Conservation (phyloP, 1,140 invertebrate species). For the Leptinotarsa defecta region DNA sequence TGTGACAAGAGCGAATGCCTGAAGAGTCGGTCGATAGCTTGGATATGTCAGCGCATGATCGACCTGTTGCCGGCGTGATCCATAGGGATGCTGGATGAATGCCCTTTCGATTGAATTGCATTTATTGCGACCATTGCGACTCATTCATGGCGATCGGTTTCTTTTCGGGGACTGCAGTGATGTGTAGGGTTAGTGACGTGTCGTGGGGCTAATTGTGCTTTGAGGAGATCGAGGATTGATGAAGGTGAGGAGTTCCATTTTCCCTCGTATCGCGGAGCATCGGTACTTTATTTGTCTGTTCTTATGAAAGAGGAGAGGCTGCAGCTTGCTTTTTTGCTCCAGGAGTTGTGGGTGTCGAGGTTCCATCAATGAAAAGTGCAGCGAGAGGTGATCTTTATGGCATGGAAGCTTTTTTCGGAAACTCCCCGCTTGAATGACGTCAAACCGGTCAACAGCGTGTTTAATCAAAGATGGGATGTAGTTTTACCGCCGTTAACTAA, state of each 20-base stretch:
- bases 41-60: slow-evolving; percentile 36
- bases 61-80: slow-evolving; percentile 44
- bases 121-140: slow-evolving; percentile 15
- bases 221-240: not conserved
- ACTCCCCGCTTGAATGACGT: too few relatives aligned
- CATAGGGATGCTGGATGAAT: slow-evolving; percentile 41
- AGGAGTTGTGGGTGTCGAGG: too few relatives aligned
- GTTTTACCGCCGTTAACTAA: too few relatives aligned
- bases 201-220: not conserved
- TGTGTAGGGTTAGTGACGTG: slow-evolving; percentile 2
- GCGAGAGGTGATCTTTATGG: too few relatives aligned
- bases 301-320: too few relatives aligned
- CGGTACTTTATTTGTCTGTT: too few relatives aligned
- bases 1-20: slow-evolving; percentile 18
- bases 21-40: slow-evolving; percentile 33
- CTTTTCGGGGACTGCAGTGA: not conserved
- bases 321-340: too few relatives aligned
- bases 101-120: slow-evolving; percentile 19
- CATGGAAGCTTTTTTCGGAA: too few relatives aligned
- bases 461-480: too few relatives aligned
- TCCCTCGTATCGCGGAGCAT: too few relatives aligned
- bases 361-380: too few relatives aligned
- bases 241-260: not conserved
- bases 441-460: too few relatives aligned
- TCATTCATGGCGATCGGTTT: not conserved